Evolutionary conservation across 1,140 invertebrate species (phyloP), one percentile per base, ranked within the genome.

Genomic region (Aethina tumida): DNA sequence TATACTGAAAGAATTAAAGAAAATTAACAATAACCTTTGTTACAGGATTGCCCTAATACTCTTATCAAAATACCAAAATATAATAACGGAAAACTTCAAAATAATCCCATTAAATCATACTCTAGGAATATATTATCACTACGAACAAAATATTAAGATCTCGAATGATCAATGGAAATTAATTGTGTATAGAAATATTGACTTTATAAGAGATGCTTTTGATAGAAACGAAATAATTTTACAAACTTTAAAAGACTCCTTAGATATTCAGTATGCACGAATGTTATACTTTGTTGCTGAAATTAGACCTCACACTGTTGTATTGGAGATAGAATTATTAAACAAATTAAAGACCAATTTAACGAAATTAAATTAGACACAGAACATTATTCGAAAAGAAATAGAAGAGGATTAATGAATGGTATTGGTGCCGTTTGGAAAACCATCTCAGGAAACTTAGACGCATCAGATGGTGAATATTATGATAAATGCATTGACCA

Each of bases 401-500:
- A n/a, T n/a, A n/a, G n/a, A n/a, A n/a, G n/a, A n/a, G 48, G 48
- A 24, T 14, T 45, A n/a, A 28, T 48, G 8, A 41, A 51, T 10
- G 49, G 35, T 10, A 16, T 37, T 18, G 45, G 41, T 8, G 44
- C 33, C 12, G 26, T 48, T 19, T 48, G 24, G 17, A 48, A 51
- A 41, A 9, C 35, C 2, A 44, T 51, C 9, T 28, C 48, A 6
- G 48, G 44, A 35, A 49, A 47, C 26, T 29, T 40, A 35, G 47
- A 47, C 19, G 26, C 37, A n/a, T 36, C 45, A 4, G 41, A 50
- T 19, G 45, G 48, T 4, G 34, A 47, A 39, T 50, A 47, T 30
- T 48, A 37, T 29, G 33, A 47, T 35, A 20, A 41, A 7, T 47
- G 45, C 18, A 50, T 50, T 7, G 22, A 47, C 8, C 43, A 39